Evolutionary conservation across 2,113 vertebrate genomes (phyloP).

Genomic region (Ammodytes marinus): DNA sequence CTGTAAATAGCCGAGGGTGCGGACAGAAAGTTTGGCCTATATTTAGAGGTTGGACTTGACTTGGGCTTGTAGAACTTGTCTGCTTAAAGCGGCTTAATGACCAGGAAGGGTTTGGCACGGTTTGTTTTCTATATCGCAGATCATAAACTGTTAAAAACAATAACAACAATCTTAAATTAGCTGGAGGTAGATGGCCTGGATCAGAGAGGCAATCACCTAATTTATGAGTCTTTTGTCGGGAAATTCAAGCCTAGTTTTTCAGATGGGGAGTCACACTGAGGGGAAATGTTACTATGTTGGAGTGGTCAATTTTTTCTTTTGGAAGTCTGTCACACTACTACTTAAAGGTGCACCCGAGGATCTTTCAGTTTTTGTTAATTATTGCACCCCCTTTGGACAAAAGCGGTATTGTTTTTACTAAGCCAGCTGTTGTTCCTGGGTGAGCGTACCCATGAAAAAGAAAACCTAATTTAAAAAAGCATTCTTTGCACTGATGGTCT

Average conservation of each 20-base stretch:
- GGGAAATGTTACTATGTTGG: neutral
- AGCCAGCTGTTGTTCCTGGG: too few species aligned
- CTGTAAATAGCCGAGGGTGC: constrained; percentile 80
- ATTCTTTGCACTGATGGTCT: too few species aligned
- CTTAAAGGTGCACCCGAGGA: too few species aligned
- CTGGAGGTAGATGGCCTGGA: neutral
- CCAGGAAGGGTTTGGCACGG: constrained; percentile 10
- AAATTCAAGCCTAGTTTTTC: constrained; percentile 8
- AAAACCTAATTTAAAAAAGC: too few species aligned
- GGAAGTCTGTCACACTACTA: neutral
- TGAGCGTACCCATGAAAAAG: too few species aligned
- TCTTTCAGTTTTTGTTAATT: too few species aligned
- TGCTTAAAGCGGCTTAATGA: constrained; percentile 45
- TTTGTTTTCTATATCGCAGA: neutral
- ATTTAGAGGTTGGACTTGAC: constrained; percentile 72
- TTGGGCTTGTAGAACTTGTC: constrained; percentile 52
- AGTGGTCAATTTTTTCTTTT: neutral
- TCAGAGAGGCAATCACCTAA: neutral
- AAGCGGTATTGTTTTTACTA: too few species aligned
- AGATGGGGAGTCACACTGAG: neutral
- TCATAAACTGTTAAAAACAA: neutral
- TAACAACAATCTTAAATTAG: neutral
- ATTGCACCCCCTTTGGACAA: too few species aligned
- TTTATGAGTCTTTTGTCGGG: constrained; percentile 24
- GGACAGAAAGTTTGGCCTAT: constrained; percentile 74